These are phyloP conservation scores for Drosophila kambysellisi DNA, from an alignment of 2,888 invertebrate species.

Conservation along the genomic window DNA sequence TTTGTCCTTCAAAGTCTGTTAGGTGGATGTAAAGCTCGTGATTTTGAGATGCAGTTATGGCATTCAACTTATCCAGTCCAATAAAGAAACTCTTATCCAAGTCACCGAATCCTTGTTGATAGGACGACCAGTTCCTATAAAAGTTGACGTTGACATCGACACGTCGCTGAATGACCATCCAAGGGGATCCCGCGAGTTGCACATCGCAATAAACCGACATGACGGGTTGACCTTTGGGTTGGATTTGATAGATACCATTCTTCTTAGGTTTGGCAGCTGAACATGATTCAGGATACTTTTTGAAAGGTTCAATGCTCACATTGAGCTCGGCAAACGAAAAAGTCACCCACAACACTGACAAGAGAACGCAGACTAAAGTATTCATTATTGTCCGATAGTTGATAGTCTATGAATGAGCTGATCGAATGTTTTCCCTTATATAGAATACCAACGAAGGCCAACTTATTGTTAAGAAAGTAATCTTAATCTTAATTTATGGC, in stretches of 20 bases:
- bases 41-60: slow-evolving; percentile 74
- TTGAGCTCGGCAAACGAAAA: not conserved
- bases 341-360: slow-evolving; percentile 17
- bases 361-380: slow-evolving; percentile 8
- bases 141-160: slow-evolving; percentile 31
- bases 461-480: not conserved
- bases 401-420: not conserved
- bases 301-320: not conserved
- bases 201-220: slow-evolving; percentile 39
- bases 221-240: slow-evolving; percentile 15
- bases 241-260: slow-evolving; percentile 43
- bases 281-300: slow-evolving; percentile 37
- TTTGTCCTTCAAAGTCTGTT: slow-evolving; percentile 87
- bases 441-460: not conserved
- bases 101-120: slow-evolving; percentile 36
- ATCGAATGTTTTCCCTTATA: slow-evolving; percentile 11
- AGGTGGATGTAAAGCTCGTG: slow-evolving; percentile 88
- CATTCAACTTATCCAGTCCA: slow-evolving; percentile 88
- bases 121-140: slow-evolving; percentile 29
- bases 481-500: not conserved
- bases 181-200: slow-evolving; percentile 9
- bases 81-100: slow-evolving; percentile 86
- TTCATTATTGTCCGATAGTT: slow-evolving; percentile 21
- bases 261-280: slow-evolving; percentile 30
- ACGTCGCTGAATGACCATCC: slow-evolving; percentile 40